These are phyloP conservation scores for Petroica traversi DNA, from an alignment of 2,113 vertebrate genomes.

Conservation along the genomic window DNA sequence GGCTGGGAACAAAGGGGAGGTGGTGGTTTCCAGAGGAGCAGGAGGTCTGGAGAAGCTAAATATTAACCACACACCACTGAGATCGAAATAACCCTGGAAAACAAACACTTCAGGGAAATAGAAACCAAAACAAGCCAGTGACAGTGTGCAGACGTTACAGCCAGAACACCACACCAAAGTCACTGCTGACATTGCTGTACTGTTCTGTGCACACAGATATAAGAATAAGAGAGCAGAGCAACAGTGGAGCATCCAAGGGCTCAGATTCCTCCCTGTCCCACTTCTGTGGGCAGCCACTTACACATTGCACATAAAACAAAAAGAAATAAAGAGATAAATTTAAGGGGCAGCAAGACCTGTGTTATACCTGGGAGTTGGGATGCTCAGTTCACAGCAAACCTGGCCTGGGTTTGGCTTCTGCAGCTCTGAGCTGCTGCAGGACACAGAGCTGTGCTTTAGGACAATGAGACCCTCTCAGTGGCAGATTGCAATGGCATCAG, in stretches of 20 bases:
- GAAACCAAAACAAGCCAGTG: neutral
- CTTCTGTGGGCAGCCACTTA: neutral
- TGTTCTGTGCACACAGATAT: fast-evolving
- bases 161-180: neutral
- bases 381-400: neutral
- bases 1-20: neutral
- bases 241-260: neutral
- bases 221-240: neutral
- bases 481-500: conserved; percentile 27
- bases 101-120: neutral
- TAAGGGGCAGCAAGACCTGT: neutral
- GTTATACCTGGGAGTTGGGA: neutral
- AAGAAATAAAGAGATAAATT: neutral
- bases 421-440: neutral
- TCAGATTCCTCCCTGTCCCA: neutral
- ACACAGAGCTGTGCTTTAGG: neutral
- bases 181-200: neutral
- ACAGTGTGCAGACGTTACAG: neutral
- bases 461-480: neutral
- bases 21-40: neutral
- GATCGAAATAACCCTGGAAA: neutral
- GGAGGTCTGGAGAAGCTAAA: neutral
- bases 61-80: neutral
- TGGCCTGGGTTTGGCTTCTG: neutral
- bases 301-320: neutral